phyloP scores from a whole-genome alignment of 2,113 vertebrate species.

The Cepphus grylle region DNA sequence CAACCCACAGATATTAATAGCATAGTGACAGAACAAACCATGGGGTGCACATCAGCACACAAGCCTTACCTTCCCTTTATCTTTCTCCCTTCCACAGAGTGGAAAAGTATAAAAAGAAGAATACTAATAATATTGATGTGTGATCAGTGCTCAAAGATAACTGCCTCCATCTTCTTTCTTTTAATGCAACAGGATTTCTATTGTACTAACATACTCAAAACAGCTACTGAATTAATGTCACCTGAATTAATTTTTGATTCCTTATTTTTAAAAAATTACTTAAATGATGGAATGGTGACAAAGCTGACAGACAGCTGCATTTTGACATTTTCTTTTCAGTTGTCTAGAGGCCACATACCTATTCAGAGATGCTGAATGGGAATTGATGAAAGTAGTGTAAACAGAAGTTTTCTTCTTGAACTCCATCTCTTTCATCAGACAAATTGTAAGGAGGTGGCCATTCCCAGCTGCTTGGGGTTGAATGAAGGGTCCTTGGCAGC shows the following conservation, averaged over 20 bases:
- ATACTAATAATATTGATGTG: background rate
- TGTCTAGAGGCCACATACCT: background rate
- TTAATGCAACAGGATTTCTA: background rate
- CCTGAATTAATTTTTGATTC: background rate
- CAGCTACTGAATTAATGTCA: background rate
- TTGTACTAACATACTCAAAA: background rate
- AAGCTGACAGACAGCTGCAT: background rate
- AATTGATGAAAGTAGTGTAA: background rate
- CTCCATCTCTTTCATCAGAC: background rate
- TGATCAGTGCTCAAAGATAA: background rate
- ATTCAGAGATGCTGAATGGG: background rate
- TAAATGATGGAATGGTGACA: background rate
- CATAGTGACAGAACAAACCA: background rate
- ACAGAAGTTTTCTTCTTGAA: background rate
- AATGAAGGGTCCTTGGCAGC: background rate
- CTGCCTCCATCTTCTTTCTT: background rate
- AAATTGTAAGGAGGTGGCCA: background rate
- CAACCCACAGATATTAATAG: background rate
- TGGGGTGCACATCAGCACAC: background rate
- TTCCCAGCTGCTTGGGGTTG: background rate
- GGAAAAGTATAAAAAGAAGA: background rate
- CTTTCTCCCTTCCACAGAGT: background rate
- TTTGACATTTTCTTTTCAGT: background rate
- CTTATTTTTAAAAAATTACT: background rate
- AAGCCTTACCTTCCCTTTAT: background rate